Conservation (phyloP, 2,888 invertebrate genomes). For the Drosophila multiciliata region DNA sequence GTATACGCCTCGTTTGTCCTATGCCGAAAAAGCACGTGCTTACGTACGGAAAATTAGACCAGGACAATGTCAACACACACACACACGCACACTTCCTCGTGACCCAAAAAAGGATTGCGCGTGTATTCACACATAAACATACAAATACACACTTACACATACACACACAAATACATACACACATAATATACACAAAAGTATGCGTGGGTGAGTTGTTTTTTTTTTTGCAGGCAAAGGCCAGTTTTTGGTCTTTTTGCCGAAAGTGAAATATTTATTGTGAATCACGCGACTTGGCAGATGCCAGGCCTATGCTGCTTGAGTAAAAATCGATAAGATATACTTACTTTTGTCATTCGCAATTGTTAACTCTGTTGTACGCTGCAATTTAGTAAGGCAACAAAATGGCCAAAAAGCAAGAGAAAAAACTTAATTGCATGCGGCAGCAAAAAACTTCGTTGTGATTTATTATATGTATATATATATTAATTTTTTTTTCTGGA, state of each 20-base stretch:
- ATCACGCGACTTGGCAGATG: constrained; percentile 75
- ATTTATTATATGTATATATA: constrained; percentile 1
- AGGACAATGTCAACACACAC: constrained; percentile 78
- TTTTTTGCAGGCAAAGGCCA: constrained; percentile 12
- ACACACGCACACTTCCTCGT: constrained; percentile 65
- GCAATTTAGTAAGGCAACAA: constrained; percentile 40
- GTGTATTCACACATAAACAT: constrained; percentile 10
- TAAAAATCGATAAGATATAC: constrained; percentile 74
- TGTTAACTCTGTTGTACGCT: constrained; percentile 34
- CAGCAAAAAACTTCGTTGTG: constrained; percentile 23
- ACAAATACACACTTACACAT: not conserved
- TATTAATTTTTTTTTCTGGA: constrained; percentile 1
- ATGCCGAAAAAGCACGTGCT: constrained; percentile 75
- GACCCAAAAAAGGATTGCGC: constrained; percentile 72
- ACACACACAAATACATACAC: constrained; percentile 1
- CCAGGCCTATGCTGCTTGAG: constrained; percentile 38
- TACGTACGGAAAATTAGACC: constrained; percentile 66
- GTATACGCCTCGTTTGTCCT: constrained; percentile 58
- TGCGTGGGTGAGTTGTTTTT: constrained; percentile 18
- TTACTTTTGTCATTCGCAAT: constrained; percentile 62
- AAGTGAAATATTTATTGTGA: constrained; percentile 70
- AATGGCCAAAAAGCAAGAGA: constrained; percentile 32
- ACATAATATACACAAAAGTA: constrained; percentile 13
- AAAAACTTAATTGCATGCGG: constrained; percentile 25
- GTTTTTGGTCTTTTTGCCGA: constrained; percentile 31